Base-by-base conservation (phyloP, 2,888 invertebrate genomes). In the Esperia sulphurella region DNA sequence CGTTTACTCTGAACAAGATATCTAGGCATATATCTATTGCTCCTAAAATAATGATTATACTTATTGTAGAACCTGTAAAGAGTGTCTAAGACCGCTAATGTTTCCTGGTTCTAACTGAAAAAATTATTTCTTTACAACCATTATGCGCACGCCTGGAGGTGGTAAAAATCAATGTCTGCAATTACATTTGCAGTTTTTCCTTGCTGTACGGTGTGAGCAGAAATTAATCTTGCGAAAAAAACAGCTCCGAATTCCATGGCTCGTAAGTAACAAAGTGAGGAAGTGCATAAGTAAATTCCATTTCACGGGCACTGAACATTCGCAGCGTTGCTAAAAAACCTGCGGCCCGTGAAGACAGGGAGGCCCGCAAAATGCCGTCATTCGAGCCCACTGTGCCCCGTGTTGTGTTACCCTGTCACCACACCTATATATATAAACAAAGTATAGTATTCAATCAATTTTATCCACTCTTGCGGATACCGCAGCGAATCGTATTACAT, bases 401-500 rank as follows among this genome's bases (percentile, higher is more conserved):
- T 53, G 46, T 49, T 48, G 57, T 57, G 52, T 64, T 60, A 29
- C 14, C 50, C 55, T 54, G 61, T 57, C 57, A 57, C 62, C 58
- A 58, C 53, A 62, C 21, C 12, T 67, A 71, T 61, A 60, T 64
- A 63, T 58, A 56, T 63, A 68, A 66, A 67, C 73, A 77, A 21
- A 4, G 40, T 1, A 8, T 40, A 21, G 14, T 39, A 29, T 41
- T 41, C 12, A 83, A 82, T 83, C 79, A 83, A 80, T 82, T 81
- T 81, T 77, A 72, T 75, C 74, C 73, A 72, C 75, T 70, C 71
- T 73, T 61, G 71, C 68, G 79, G 73, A 83, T 75, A 82, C 78
- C 80, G 68, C 75, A 75, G 56, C 78, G 81, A 82, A 80, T 83
- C 78, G 61, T 61, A 75, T 83, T 83, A 83, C 82, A 67, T 75